Conservation (phyloP, 2,797 vertebrate genomes). For the Podargus strigoides region DNA sequence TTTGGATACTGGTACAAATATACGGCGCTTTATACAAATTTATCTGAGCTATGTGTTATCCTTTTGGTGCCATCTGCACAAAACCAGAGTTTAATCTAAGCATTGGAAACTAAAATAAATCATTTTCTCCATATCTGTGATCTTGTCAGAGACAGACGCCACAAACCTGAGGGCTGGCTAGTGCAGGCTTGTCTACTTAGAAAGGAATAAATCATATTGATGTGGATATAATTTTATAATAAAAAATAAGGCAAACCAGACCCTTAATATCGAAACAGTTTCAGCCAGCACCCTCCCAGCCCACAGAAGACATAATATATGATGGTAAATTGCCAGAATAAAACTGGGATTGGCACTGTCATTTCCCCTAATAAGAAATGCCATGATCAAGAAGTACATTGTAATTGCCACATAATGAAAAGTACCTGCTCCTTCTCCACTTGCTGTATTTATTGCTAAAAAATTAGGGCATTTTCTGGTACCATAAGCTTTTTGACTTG, state of each 20-base stretch:
- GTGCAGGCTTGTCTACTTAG: conserved; percentile 45
- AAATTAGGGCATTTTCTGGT: background rate
- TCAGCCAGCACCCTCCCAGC: background rate
- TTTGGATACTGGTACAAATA: background rate
- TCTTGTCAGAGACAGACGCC: conserved; percentile 40
- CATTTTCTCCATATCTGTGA: conserved; percentile 24
- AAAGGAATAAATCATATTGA: conserved; percentile 45
- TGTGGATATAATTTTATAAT: too few species aligned
- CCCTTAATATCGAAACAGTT: background rate
- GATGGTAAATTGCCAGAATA: background rate
- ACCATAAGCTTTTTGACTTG: rapidly evolving
- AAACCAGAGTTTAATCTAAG: conserved; percentile 27
- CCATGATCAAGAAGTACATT: background rate
- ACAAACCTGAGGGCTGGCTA: conserved; percentile 40
- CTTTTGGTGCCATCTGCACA: conserved; percentile 38
- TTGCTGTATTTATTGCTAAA: background rate
- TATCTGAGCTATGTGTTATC: conserved; percentile 18
- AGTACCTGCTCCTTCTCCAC: background rate
- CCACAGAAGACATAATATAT: background rate
- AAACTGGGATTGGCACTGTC: background rate
- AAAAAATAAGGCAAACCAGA: conserved; percentile 20
- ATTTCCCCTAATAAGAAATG: background rate
- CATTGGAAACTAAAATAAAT: conserved; percentile 41
- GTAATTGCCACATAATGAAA: background rate
- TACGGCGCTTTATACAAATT: background rate